phyloP scores from a whole-genome alignment of 1,140 invertebrate species.

The Lepidurus apus region DNA sequence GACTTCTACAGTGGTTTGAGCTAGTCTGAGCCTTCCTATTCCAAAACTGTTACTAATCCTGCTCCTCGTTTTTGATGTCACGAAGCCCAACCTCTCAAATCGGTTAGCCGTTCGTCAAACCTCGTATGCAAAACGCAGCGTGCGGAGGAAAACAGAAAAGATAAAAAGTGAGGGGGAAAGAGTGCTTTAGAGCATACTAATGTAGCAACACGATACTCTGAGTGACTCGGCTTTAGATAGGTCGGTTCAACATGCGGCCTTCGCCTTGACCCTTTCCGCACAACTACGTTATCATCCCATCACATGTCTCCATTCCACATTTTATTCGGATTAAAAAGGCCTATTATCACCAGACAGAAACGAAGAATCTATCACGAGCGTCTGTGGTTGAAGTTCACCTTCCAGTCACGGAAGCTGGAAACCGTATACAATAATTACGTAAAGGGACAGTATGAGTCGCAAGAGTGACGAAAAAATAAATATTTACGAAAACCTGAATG shows the following conservation, averaged over 20 bases:
- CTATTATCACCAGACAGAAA: not conserved
- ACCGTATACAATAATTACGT: not conserved
- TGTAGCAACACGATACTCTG: not conserved
- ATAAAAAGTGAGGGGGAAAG: slow-evolving; percentile 7
- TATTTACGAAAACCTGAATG: too few relatives aligned
- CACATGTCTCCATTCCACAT: not conserved
- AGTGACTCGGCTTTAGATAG: not conserved
- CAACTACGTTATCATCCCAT: not conserved
- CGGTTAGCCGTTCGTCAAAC: not conserved
- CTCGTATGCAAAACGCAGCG: not conserved
- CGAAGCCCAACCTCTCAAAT: not conserved
- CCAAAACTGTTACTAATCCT: not conserved
- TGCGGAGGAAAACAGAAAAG: not conserved
- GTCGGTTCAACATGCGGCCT: not conserved
- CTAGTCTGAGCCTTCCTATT: not conserved
- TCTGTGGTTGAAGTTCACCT: too few relatives aligned
- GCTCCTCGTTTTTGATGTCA: not conserved
- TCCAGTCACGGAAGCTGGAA: too few relatives aligned
- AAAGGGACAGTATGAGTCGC: not conserved
- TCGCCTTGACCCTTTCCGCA: not conserved
- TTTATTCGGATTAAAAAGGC: not conserved
- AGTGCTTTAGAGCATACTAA: slow-evolving; percentile 10
- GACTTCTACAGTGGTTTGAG: not conserved
- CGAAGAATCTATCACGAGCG: not conserved
- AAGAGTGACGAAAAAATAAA: not conserved